Evolutionary conservation across 2,113 vertebrate genomes (phyloP).

Genomic region (Heterotilapia buettikoferi): DNA sequence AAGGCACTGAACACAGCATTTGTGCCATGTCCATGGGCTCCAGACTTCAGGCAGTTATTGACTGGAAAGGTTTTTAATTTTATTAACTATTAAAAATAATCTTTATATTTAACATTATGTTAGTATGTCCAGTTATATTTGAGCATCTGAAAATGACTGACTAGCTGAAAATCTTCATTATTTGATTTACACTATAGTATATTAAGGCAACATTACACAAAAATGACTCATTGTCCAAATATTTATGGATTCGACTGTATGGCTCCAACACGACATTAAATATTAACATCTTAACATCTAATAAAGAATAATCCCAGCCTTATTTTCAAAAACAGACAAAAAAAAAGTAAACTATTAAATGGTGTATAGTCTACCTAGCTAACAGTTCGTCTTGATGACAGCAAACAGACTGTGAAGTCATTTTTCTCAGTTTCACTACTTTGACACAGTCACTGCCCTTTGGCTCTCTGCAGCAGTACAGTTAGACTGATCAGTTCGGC

Average conservation of each 20-base stretch:
- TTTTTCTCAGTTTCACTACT: slow-evolving; percentile 10
- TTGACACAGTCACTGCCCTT: neutral
- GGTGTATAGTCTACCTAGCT: neutral
- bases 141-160: neutral
- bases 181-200: neutral
- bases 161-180: neutral
- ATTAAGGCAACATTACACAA: neutral
- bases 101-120: neutral
- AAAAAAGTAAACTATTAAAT: neutral
- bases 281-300: neutral
- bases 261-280: neutral
- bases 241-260: neutral
- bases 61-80: neutral
- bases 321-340: neutral
- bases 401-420: neutral
- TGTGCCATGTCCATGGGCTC: neutral
- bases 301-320: neutral
- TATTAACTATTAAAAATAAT: neutral
- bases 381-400: neutral
- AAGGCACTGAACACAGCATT: neutral
- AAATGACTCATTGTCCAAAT: neutral
- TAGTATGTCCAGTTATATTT: neutral
- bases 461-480: slow-evolving; percentile 12
- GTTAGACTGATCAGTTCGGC: slow-evolving; percentile 31
- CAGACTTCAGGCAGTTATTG: neutral